Percentiles rank a stretch among this genome's conserved stretches.
phyloP scores from a whole-genome alignment of 2,888 invertebrate species.

The Nebria salina region DNA sequence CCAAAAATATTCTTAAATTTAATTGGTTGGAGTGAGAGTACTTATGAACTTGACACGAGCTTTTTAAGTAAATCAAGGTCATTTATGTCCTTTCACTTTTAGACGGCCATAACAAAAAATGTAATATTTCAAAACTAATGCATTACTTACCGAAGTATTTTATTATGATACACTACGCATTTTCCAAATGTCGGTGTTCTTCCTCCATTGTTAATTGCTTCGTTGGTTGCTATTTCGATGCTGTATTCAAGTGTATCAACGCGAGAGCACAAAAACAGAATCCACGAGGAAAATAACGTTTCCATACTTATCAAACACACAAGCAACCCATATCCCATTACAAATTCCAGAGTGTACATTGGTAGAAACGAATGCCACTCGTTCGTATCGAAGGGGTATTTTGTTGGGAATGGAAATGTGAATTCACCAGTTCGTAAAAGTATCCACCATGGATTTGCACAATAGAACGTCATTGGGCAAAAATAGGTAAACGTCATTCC shows the following conservation, averaged over 20 bases:
- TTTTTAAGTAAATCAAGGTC: neutral
- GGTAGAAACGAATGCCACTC: neutral
- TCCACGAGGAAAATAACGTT: neutral
- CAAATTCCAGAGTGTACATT: slow-evolving; percentile 13
- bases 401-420: slow-evolving; percentile 5
- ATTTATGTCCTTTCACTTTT: neutral
- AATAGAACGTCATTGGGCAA: neutral
- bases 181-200: neutral
- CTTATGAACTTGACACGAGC: neutral
- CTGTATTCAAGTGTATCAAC: slow-evolving; percentile 3
- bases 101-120: no score
- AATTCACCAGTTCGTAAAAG: neutral
- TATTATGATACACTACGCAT: neutral
- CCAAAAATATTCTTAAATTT: no score
- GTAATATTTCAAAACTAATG: no score
- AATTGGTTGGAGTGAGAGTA: neutral
- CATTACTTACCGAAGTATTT: neutral
- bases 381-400: slow-evolving; percentile 5
- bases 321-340: neutral
- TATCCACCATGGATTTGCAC: neutral
- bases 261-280: neutral
- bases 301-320: neutral
- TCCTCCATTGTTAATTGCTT: neutral
- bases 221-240: neutral
- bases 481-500: neutral